phyloP scores from a whole-genome alignment of 2,113 vertebrate species.

The Taxidea taxus region DNA sequence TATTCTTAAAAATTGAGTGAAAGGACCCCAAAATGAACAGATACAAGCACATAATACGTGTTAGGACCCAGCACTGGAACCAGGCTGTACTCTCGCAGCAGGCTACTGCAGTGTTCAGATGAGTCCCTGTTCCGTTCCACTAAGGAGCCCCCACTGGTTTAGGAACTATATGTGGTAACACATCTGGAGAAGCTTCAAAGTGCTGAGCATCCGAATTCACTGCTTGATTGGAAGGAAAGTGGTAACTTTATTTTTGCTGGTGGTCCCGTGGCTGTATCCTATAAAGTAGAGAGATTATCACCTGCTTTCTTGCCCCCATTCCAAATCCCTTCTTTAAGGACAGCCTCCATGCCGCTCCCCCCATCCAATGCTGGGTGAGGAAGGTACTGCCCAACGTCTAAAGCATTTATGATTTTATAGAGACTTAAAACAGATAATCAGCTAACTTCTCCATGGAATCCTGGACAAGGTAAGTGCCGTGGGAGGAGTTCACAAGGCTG shows the following conservation, averaged over 20 bases:
- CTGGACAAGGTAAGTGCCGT: neutral
- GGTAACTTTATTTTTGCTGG: conserved; percentile 16
- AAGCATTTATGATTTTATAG: neutral
- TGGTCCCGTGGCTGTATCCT: neutral
- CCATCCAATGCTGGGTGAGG: neutral
- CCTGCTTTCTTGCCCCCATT: neutral
- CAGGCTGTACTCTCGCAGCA: neutral
- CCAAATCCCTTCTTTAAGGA: conserved; percentile 6
- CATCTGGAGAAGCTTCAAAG: neutral
- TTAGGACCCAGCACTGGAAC: neutral
- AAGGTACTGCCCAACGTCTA: neutral
- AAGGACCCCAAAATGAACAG: neutral
- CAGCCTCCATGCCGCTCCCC: neutral
- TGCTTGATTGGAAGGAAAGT: conserved; percentile 48
- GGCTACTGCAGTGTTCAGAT: neutral
- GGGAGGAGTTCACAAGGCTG: neutral
- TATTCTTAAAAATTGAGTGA: neutral
- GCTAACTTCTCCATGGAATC: neutral
- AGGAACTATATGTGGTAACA: conserved; percentile 17
- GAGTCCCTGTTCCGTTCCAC: neutral
- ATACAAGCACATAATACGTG: neutral
- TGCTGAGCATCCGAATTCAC: conserved; percentile 28
- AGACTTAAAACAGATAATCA: neutral
- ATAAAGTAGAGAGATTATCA: conserved; percentile 26
- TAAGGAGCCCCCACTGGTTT: conserved; percentile 10